phyloP scores from a whole-genome alignment of 2,888 invertebrate genomes.

The Pocota personata region DNA sequence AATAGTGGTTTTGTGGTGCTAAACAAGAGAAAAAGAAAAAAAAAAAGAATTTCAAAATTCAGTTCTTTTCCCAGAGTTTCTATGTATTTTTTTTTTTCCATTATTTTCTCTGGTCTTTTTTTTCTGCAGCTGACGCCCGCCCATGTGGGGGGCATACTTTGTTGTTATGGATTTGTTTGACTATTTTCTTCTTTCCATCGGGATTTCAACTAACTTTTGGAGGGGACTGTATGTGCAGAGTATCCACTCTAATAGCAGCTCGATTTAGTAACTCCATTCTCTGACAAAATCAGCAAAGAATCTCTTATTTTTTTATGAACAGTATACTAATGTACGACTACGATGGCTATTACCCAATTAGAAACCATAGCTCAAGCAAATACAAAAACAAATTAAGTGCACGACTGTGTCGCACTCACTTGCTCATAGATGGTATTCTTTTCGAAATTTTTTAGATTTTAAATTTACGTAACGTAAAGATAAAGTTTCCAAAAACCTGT shows the following conservation, averaged over 20 bases:
- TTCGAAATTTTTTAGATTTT: no score
- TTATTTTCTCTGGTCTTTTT: conserved; percentile 21
- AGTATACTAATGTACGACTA: neutral
- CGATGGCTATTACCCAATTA: conserved; percentile 3
- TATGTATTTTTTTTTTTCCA: conserved; percentile 14
- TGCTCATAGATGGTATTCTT: neutral
- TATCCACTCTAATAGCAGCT: no score
- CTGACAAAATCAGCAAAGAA: no score
- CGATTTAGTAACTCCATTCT: no score
- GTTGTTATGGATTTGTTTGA: conserved; percentile 68
- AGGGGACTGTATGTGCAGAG: no score
- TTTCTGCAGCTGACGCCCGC: conserved; percentile 60
- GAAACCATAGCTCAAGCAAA: neutral
- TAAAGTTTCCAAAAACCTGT: no score
- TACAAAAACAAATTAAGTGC: neutral
- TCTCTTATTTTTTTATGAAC: no score
- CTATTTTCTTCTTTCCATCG: no score
- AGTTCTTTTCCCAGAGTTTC: conserved; percentile 45
- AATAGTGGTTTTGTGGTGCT: conserved; percentile 71
- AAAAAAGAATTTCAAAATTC: conserved; percentile 56
- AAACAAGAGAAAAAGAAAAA: conserved; percentile 38
- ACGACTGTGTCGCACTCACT: neutral
- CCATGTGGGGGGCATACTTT: conserved; percentile 62
- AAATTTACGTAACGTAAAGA: no score
- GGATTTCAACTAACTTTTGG: no score